Conservation (phyloP, 35 echinoderm and acorn worm species). For the Chiridota heheva region DNA sequence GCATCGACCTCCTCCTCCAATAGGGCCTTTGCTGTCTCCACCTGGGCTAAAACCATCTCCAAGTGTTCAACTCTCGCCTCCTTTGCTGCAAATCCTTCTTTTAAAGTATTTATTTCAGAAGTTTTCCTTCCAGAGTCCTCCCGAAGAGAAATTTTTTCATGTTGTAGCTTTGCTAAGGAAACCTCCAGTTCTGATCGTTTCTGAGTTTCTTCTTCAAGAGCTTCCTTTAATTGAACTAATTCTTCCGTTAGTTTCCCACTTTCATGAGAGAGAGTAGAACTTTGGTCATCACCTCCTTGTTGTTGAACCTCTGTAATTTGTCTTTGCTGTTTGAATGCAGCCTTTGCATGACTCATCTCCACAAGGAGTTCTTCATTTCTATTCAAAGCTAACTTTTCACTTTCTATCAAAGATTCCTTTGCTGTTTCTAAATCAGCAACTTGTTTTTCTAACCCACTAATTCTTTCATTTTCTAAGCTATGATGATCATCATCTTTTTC, state of each 20-base stretch:
- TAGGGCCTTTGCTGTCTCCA: conserved; percentile 1
- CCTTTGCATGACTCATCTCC: too few species aligned
- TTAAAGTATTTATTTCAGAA: background rate
- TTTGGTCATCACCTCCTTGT: too few species aligned
- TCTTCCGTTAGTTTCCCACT: conserved; percentile 58
- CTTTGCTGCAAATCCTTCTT: background rate
- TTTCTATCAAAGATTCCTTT: too few species aligned
- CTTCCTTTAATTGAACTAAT: conserved; percentile 32
- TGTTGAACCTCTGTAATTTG: too few species aligned
- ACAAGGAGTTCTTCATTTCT: too few species aligned
- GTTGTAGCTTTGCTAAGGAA: conserved; percentile 29
- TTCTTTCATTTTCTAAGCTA: too few species aligned
- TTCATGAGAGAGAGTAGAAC: too few species aligned
- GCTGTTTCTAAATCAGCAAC: too few species aligned
- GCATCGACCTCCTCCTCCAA: conserved; percentile 1
- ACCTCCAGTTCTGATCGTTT: conserved; percentile 38
- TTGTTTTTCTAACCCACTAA: too few species aligned
- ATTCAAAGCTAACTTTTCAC: too few species aligned
- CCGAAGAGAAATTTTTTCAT: conserved; percentile 33
- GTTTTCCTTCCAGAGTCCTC: conserved; percentile 25
- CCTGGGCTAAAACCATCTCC: background rate
- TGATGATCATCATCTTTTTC: conserved; percentile 13
- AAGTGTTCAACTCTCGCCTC: background rate
- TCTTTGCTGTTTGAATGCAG: too few species aligned
- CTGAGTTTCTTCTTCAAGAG: background rate